Base-by-base conservation (phyloP, 2,113 vertebrate species). In the Apteryx owenii region DNA sequence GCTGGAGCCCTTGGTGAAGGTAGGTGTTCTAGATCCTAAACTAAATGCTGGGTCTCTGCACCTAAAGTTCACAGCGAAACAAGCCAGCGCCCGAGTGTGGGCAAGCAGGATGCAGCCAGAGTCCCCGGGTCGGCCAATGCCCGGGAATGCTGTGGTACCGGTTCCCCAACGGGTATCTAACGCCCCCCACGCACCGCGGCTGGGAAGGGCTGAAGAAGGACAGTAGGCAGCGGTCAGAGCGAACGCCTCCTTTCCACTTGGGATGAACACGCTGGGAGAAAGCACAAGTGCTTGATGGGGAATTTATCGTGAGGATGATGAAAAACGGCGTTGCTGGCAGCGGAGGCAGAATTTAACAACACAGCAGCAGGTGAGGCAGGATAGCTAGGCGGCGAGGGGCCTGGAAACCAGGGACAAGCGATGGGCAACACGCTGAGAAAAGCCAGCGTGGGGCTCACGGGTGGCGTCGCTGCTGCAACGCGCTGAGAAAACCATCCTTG, bases 261-360 rank as follows among this genome's bases (percentile, higher is more conserved):
- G 51, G 48, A 36, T 79, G 64, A 92, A 68, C 48, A 26, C 44
- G 60, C 66, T 42, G 44, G 86, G 83, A 81, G 70, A 60, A 79
- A 64, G 58, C 48, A 56, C 72, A 42, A 73, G 51, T 66, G n/a
- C 65, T 79, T 28, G 29, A 54, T 40, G 70, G 38, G 65, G n/a
- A 81, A 51, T 90, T 90, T 54, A 89, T 79, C 72, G 75, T 0
- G 0, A 79, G 48, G 61, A 78, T 56, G 48, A 90, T 33, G 77
- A 92, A 78, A 86, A 84, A 6, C 33, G 17, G 17, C 16, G 18
- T 40, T 20, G 29, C 9, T 56, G 28, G 56, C 1, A 0, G 29
- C 68, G 77, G 56, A 86, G 80, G 36, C 29, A 93, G 90, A 89
- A 81, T 84, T 93, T 48, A 83, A 3, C 64, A 92, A 70, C 33